These are phyloP conservation scores for Stigmatopora argus DNA, from an alignment of 2,113 vertebrate species.

Conservation along the genomic window DNA sequence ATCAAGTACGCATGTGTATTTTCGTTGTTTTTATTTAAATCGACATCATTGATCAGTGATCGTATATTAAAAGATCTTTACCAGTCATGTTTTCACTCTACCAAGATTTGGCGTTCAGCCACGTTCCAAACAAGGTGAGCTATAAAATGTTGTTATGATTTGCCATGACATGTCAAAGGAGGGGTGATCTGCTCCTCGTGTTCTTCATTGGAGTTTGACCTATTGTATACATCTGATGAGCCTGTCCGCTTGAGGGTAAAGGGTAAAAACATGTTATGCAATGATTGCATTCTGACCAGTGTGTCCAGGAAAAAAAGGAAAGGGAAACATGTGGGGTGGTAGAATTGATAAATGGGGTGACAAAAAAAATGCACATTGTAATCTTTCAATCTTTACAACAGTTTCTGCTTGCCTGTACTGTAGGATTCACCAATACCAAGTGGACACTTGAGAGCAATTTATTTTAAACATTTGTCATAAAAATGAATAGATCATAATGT, in stretches of 20 bases:
- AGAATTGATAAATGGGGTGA: constrained; percentile 7
- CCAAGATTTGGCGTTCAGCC: not conserved
- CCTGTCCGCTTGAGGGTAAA: constrained; percentile 22
- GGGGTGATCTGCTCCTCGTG: constrained; percentile 13
- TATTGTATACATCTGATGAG: constrained; percentile 22
- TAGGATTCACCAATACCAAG: not conserved
- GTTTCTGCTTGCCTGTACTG: not conserved
- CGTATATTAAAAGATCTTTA: not conserved
- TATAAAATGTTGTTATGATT: constrained; percentile 28
- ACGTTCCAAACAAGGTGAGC: constrained; percentile 3
- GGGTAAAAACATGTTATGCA: constrained; percentile 67
- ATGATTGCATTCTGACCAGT: constrained; percentile 37
- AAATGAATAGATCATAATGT: no score
- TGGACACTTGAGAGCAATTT: no score
- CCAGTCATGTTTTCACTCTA: not conserved
- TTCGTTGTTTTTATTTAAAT: no score
- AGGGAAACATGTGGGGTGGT: constrained; percentile 5
- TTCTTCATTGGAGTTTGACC: constrained; percentile 49
- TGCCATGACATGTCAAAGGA: constrained; percentile 8
- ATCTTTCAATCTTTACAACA: not conserved
- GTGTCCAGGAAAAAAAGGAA: constrained; percentile 35
- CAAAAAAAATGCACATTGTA: constrained; percentile 1
- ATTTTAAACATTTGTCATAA: no score
- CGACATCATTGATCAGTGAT: not conserved
- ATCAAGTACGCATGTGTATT: not conserved